These are phyloP conservation scores for Thereva unica DNA, from an alignment of 2,888 invertebrate genomes.

Conservation along the genomic window DNA sequence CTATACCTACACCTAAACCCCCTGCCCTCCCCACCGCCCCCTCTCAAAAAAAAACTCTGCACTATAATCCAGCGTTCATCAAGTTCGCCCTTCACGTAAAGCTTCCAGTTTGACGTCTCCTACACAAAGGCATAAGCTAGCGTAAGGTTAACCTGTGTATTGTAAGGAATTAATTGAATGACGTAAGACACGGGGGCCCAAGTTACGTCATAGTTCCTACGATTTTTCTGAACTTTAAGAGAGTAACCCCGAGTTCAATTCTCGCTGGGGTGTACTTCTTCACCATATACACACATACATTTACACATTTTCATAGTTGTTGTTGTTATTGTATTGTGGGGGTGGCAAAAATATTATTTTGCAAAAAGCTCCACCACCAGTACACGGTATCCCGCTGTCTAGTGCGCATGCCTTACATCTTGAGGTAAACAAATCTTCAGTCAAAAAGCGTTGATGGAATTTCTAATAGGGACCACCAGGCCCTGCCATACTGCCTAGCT, in stretches of 20 bases:
- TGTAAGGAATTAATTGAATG: conserved; percentile 15
- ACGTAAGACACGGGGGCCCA: neutral
- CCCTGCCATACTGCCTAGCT: conserved; percentile 3
- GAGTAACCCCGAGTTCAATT: conserved; percentile 6
- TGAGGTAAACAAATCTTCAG: conserved; percentile 21
- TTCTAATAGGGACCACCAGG: neutral
- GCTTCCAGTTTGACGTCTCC: conserved; percentile 15
- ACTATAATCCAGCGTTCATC: no score
- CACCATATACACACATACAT: no score
- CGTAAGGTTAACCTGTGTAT: neutral
- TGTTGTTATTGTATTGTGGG: no score
- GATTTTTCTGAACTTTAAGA: neutral
- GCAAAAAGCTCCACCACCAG: no score
- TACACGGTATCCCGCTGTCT: neutral
- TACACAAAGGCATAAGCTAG: conserved; percentile 11
- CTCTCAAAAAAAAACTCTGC: no score
- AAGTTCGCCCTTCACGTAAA: conserved; percentile 8
- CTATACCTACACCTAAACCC: no score
- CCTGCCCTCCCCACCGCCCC: no score
- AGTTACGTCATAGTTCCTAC: conserved; percentile 6
- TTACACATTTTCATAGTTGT: no score
- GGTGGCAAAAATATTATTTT: no score
- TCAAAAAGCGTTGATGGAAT: conserved; percentile 1
- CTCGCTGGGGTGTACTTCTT: neutral
- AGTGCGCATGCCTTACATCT: conserved; percentile 5